Evolutionary conservation across 2,113 vertebrate species (phyloP).

Genomic region (Genyomyrus donnyi): DNA sequence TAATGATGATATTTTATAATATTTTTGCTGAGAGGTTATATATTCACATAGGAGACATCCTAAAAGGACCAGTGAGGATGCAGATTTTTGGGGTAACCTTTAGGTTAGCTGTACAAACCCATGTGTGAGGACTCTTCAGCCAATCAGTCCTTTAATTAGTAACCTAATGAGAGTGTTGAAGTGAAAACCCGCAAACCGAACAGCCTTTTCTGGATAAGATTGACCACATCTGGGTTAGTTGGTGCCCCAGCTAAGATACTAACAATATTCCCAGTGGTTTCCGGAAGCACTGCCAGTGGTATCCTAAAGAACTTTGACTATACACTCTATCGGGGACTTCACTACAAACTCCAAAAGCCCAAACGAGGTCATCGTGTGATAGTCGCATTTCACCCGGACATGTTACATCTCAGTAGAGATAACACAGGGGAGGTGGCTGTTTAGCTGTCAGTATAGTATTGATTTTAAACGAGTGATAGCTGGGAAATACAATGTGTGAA

Average conservation of each 20-base stretch:
- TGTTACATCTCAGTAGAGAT: slow-evolving; percentile 6
- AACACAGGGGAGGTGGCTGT: background rate
- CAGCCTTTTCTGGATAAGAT: background rate
- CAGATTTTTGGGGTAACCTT: background rate
- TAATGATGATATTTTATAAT: background rate
- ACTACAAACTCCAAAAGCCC: background rate
- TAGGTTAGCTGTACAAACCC: background rate
- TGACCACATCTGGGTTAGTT: background rate
- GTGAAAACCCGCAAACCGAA: background rate
- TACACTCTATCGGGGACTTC: background rate
- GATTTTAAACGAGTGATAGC: slow-evolving; percentile 9
- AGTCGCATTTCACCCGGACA: background rate
- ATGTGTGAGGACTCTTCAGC: background rate
- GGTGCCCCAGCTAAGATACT: background rate
- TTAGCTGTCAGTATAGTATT: slow-evolving; percentile 18
- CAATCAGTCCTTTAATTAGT: background rate
- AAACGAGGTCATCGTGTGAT: background rate
- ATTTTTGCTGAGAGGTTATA: background rate
- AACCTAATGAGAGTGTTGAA: background rate
- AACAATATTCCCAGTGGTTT: background rate
- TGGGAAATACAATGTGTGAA: background rate
- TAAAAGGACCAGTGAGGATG: background rate
- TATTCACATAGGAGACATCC: background rate
- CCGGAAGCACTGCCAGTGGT: background rate
- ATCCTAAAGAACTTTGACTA: background rate